A percentile compares a stretch with the other conserved stretches of the same genome.
Conservation (phyloP, 2,797 vertebrate species). For the Acipenser transmontanus region DNA sequence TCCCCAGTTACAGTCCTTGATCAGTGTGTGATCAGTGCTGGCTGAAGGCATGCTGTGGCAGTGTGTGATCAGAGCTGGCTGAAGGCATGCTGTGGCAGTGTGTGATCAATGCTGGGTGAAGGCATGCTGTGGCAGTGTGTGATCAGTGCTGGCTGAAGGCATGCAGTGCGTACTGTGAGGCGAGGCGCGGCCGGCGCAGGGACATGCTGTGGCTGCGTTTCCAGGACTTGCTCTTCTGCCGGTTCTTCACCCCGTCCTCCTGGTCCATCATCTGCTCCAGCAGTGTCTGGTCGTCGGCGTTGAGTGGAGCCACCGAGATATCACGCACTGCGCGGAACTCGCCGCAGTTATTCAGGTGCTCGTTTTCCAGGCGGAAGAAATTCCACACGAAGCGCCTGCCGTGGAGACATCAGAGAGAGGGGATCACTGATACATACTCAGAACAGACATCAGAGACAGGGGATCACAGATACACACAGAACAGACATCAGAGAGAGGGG, state of each 20-base stretch:
- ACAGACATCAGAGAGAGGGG: too few relatives aligned
- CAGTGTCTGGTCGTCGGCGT: constrained; percentile 89
- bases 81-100: too few relatives aligned
- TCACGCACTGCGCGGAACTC: constrained; percentile 93
- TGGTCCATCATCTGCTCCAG: constrained; percentile 99
- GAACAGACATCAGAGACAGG: too few relatives aligned
- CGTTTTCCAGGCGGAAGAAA: constrained; percentile 95
- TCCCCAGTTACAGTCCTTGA: neutral
- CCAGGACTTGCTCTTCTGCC: constrained; percentile 88
- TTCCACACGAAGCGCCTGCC: constrained; percentile 95
- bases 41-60: too few relatives aligned
- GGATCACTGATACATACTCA: too few relatives aligned
- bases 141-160: too few relatives aligned
- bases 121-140: too few relatives aligned
- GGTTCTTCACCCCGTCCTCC: constrained; percentile 90
- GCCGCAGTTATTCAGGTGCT: constrained; percentile 96
- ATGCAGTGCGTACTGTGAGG: constrained; percentile 74
- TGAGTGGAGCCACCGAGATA: constrained; percentile 90
- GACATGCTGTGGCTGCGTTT: constrained; percentile 92
- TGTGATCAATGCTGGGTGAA: too few relatives aligned
- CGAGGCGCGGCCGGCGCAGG: constrained; percentile 77
- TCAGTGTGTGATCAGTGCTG: too few relatives aligned
- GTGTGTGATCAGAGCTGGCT: too few relatives aligned
- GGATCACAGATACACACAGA: too few relatives aligned
- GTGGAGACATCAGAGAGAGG: neutral